Conservation (phyloP, 2,888 invertebrate genomes). For the Masnerella sp. region DNA sequence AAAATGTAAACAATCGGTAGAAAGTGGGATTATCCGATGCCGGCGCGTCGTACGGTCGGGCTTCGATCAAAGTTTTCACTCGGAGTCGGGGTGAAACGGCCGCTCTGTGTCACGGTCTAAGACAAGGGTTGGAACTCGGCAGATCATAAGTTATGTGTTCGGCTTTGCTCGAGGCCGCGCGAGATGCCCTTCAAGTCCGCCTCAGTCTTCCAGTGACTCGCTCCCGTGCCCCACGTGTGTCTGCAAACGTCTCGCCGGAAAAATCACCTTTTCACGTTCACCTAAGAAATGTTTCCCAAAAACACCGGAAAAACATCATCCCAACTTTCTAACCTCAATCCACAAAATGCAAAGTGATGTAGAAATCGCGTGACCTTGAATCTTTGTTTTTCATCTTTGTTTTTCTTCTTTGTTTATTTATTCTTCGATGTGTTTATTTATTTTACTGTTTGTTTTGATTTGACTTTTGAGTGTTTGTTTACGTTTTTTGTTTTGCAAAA, state of each 20-base stretch:
- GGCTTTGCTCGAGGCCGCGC: slow-evolving; percentile 74
- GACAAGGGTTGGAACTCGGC: slow-evolving; percentile 63
- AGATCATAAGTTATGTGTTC: slow-evolving; percentile 74
- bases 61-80: no score
- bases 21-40: no score
- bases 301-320: background rate
- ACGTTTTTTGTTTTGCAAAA: no score
- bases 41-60: no score
- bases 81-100: no score
- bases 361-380: slow-evolving; percentile 3
- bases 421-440: background rate
- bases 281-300: background rate
- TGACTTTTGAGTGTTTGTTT: background rate
- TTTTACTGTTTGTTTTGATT: background rate
- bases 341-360: slow-evolving; percentile 32
- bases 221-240: slow-evolving; percentile 70
- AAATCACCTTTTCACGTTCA: slow-evolving; percentile 5
- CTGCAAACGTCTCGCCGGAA: slow-evolving; percentile 49
- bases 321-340: background rate
- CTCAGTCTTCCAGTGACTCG: slow-evolving; percentile 73
- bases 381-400: background rate
- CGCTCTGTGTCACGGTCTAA: slow-evolving; percentile 63
- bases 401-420: slow-evolving; percentile 4
- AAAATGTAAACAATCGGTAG: no score
- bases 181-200: slow-evolving; percentile 77